Evolutionary conservation across 2,113 vertebrate species (phyloP), one percentile per base, ranked within the genome.

Genomic region (Camelus dromedarius): DNA sequence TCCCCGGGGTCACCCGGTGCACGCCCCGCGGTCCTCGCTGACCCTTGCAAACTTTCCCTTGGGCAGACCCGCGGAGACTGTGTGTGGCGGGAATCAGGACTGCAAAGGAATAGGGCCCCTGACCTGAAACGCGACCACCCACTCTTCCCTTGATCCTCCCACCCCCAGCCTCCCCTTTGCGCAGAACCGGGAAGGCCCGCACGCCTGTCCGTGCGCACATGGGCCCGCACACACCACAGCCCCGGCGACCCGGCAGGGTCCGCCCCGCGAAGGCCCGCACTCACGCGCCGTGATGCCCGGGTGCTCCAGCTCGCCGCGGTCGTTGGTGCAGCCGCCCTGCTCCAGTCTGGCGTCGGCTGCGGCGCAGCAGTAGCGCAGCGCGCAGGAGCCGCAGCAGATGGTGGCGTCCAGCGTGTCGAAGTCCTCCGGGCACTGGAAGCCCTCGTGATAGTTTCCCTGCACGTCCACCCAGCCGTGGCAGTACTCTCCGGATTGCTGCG

Each of bases 401-500:
- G 99, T 99, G 96, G 99, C 99, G 97, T 99, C 99, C 97, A 96
- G 96, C 16, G 99, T 99, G 97, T 99, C 99, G 98, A 99, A 99
- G 98, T 99, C 99, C 99, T 99, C 99, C 18, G 99, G 99, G 98
- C 99, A 99, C 98, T 99, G 99, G 98, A 99, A 99, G 18, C 99
- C 99, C 1, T 99, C 99, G 58, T 99, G 99, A 97, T 99, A 99
- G 97, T 99, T 99, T 89, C 99, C 99, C 82, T 98, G 99, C 81
- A 96, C 92, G 98, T 99, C 99, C 98, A 99, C 95, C 99, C 99
- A 99, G 94, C 99, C 99, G 98, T 99, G 99, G 98, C 99, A 99
- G 95, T 99, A 99, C 97, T 99, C 99, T 28, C 97, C 98, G 0
- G 93, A 98, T 99, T 85, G 99, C 99, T 19, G 99, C 98, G 99